Percentiles rank a stretch among this genome's conserved stretches.
Evolutionary conservation across 1,140 invertebrate genomes (phyloP).

Genomic region (Scylla paramamosain): DNA sequence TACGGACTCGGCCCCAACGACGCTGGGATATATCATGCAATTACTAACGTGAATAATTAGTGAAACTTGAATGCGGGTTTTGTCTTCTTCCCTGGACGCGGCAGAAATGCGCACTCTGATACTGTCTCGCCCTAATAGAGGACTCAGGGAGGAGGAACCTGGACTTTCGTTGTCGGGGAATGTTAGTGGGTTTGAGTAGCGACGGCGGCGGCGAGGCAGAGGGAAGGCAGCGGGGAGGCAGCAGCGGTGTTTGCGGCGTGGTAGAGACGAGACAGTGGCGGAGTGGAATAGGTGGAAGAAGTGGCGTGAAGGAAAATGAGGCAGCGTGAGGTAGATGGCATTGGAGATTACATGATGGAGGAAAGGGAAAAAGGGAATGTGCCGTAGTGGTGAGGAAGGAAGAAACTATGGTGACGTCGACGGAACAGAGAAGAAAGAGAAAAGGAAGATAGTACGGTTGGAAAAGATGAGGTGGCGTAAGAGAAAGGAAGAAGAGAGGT

Average conservation of each 20-base stretch:
- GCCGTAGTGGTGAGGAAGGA: too few species aligned
- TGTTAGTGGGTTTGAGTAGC: neutral
- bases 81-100: neutral
- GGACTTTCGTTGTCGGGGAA: too few species aligned
- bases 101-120: neutral
- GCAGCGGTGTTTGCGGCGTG: neutral
- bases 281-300: neutral
- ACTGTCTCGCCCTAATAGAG: too few species aligned
- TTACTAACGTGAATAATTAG: slow-evolving; percentile 16
- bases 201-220: neutral
- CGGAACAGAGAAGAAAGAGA: neutral
- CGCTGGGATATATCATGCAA: neutral
- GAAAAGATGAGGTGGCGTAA: neutral
- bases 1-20: neutral
- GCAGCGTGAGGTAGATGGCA: too few species aligned
- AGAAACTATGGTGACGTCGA: neutral
- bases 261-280: too few species aligned
- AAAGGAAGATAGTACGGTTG: neutral
- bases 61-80: neutral
- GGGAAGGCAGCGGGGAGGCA: neutral
- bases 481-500: too few species aligned
- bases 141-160: too few species aligned
- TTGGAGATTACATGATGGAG: too few species aligned
- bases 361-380: too few species aligned
- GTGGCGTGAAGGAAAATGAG: neutral